Evolutionary conservation across 2,888 invertebrate genomes (phyloP).

Genomic region (Andrena bicolor): DNA sequence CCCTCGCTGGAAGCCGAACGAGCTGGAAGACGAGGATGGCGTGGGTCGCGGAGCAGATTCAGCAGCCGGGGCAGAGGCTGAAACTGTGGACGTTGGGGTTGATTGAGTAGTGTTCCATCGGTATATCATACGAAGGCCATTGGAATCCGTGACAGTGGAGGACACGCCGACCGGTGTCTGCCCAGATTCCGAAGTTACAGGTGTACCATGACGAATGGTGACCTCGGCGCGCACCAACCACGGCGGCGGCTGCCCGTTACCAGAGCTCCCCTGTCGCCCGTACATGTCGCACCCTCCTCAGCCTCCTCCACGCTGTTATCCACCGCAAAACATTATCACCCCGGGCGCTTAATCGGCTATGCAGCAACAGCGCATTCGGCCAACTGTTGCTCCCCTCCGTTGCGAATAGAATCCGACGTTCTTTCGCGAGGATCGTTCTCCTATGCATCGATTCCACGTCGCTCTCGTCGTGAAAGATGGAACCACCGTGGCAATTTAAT

Average conservation of each 20-base stretch:
- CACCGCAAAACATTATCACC: conserved; percentile 66
- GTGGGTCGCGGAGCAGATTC: conserved; percentile 18
- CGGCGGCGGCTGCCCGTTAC: conserved; percentile 84
- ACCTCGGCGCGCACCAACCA: conserved; percentile 90
- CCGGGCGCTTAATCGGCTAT: conserved; percentile 46
- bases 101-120: conserved; percentile 84
- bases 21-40: conserved; percentile 49
- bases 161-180: conserved; percentile 78
- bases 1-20: conserved; percentile 86
- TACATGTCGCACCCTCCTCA: conserved; percentile 67
- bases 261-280: conserved; percentile 59
- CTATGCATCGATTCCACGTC: conserved; percentile 61
- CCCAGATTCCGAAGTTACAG: conserved; percentile 78
- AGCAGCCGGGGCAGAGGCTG: conserved; percentile 30
- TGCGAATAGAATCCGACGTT: conserved; percentile 50
- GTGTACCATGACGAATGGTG: conserved; percentile 87
- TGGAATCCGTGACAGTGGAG: conserved; percentile 82
- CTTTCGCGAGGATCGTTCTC: conserved; percentile 37
- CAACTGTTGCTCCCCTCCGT: conserved; percentile 22
- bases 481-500: conserved; percentile 5
- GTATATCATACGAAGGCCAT: conserved; percentile 86
- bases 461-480: conserved; percentile 31
- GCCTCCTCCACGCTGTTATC: conserved; percentile 64
- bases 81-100: conserved; percentile 36
- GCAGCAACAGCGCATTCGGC: conserved; percentile 32